Evolutionary conservation across 2,113 vertebrate species (phyloP).

Genomic region (Leptobrachium leishanense): DNA sequence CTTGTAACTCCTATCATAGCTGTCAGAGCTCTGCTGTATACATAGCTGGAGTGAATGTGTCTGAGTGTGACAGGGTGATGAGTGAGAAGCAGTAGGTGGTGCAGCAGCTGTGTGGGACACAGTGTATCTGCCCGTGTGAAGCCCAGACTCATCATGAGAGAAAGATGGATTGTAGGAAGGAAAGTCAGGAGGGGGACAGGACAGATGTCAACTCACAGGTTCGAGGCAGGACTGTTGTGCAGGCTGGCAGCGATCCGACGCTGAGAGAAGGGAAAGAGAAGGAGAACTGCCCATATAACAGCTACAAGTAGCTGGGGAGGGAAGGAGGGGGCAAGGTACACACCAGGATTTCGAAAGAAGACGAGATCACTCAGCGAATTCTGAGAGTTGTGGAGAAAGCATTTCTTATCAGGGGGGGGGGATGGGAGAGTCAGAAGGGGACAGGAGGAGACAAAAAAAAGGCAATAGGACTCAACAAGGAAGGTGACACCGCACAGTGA

Average conservation of each 20-base stretch:
- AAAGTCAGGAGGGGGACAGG: not conserved
- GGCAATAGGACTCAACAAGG: slow-evolving; percentile 1
- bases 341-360: slow-evolving; percentile 22
- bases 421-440: not conserved
- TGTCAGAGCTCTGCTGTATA: too few relatives aligned
- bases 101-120: not conserved
- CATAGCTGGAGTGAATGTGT: too few relatives aligned
- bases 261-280: not conserved
- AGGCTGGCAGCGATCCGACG: slow-evolving; percentile 5
- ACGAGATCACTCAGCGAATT: slow-evolving; percentile 43
- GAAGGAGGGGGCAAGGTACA: slow-evolving; percentile 39
- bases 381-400: slow-evolving; percentile 46
- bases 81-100: too few relatives aligned
- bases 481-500: not conserved
- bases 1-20: too few relatives aligned
- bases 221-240: not conserved
- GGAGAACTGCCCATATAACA: slow-evolving; percentile 19
- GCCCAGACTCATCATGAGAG: not conserved
- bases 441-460: not conserved
- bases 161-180: not conserved
- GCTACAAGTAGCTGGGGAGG: not conserved
- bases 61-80: not conserved
- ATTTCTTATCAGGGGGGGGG: slow-evolving; percentile 41
- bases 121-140: not conserved
- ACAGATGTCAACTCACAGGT: slow-evolving; percentile 1